Evolutionary conservation across 2,113 vertebrate species (phyloP).

Genomic region (Donacobius atricapilla): DNA sequence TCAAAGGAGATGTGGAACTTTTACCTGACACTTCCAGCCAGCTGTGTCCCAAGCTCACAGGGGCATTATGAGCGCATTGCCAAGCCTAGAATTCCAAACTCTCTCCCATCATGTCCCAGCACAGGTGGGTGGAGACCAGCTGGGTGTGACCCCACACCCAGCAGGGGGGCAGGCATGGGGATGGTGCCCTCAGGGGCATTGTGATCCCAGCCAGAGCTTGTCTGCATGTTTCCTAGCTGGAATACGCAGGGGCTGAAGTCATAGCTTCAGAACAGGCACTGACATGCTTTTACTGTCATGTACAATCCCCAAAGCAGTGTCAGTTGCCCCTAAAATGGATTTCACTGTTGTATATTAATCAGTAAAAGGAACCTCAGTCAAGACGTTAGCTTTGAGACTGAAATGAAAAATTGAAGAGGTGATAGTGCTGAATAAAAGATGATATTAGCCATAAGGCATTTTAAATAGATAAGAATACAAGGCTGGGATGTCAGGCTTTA

Average conservation of each 20-base stretch:
- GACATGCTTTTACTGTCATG: background rate
- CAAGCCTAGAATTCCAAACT: background rate
- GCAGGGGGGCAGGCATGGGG: background rate
- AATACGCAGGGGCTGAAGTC: background rate
- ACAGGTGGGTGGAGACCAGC: background rate
- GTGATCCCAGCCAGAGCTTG: background rate
- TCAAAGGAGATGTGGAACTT: background rate
- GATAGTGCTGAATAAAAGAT: slow-evolving; percentile 2
- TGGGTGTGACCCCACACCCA: fast-evolving
- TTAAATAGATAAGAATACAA: background rate
- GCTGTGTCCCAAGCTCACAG: background rate
- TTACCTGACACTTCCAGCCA: background rate
- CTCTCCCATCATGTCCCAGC: background rate
- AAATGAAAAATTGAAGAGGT: slow-evolving; percentile 23
- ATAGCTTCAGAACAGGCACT: background rate
- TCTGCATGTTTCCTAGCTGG: background rate
- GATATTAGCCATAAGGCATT: background rate
- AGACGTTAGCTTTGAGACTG: background rate
- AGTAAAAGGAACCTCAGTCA: background rate
- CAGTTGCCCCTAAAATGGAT: background rate
- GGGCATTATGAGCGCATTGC: background rate
- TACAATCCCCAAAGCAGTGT: background rate
- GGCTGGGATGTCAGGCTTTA: background rate
- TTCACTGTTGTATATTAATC: background rate
- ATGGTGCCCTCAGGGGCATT: background rate